Conservation (phyloP, 2,797 vertebrate species). For the Microchirus variegatus region DNA sequence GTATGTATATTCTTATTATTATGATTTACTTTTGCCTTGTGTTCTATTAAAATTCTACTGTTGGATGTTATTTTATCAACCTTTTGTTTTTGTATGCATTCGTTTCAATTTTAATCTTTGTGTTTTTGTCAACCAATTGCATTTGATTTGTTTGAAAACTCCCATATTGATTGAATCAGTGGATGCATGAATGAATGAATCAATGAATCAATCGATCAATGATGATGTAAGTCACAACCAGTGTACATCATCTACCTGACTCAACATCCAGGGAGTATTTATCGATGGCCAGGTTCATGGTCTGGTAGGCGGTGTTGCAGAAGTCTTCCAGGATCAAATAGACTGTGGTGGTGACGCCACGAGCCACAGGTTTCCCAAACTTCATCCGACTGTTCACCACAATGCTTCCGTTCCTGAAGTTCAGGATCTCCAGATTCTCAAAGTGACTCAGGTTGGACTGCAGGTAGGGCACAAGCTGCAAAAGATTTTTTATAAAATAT, state of each 20-base stretch:
- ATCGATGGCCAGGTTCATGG: constrained; percentile 96
- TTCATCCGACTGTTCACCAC: constrained; percentile 98
- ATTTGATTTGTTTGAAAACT: too few relatives aligned
- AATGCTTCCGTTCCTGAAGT: constrained; percentile 97
- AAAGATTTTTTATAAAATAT: constrained; percentile 23
- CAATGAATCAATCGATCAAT: not conserved
- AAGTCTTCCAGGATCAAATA: constrained; percentile 97
- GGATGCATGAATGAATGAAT: too few relatives aligned
- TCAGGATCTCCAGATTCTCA: constrained; percentile 96
- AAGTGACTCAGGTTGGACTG: constrained; percentile 97
- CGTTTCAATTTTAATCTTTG: too few relatives aligned
- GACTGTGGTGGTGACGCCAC: constrained; percentile 88
- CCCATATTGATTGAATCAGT: too few relatives aligned
- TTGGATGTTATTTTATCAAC: too few relatives aligned
- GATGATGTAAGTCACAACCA: not conserved
- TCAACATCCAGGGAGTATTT: constrained; percentile 97
- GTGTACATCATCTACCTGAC: constrained; percentile 82
- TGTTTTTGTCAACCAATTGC: too few relatives aligned
- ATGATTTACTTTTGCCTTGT: too few relatives aligned
- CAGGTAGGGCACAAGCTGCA: constrained; percentile 95
- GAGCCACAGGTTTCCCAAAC: constrained; percentile 89
- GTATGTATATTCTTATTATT: too few relatives aligned
- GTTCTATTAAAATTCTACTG: too few relatives aligned
- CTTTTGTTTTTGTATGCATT: too few relatives aligned
- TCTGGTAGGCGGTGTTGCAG: constrained; percentile 96